A percentile compares a stretch with the other conserved stretches of the same genome.
Conservation (phyloP, 2,888 invertebrate species). For the Prenolepis imparis region DNA sequence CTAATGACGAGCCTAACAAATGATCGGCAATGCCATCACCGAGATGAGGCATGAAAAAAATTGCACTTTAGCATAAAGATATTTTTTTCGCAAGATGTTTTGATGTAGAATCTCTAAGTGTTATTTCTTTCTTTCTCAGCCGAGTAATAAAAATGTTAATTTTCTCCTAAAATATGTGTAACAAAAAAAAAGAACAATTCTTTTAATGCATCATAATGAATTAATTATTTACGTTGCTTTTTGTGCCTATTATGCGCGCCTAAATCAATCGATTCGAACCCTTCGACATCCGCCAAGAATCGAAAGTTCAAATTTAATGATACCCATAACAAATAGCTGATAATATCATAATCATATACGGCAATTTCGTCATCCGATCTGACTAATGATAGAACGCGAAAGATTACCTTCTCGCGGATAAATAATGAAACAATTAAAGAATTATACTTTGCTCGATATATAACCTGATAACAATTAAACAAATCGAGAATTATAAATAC, state of each 20-base stretch:
- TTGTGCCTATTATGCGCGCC: background rate
- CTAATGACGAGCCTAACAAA: slow-evolving; percentile 75
- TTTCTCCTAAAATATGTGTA: background rate
- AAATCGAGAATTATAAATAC: slow-evolving; percentile 8
- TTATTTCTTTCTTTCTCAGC: background rate
- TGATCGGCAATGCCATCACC: slow-evolving; percentile 73
- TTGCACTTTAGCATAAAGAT: background rate
- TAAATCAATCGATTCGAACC: slow-evolving; percentile 34
- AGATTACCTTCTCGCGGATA: slow-evolving; percentile 19
- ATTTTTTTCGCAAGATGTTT: background rate
- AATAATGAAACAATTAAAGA: slow-evolving; percentile 13
- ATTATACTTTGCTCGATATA: background rate
- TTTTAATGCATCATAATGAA: background rate
- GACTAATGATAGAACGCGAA: slow-evolving; percentile 49
- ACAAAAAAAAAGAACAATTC: background rate
- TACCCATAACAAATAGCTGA: slow-evolving; percentile 72
- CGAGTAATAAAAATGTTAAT: background rate
- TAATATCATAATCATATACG: slow-evolving; percentile 75
- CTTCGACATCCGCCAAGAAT: slow-evolving; percentile 55
- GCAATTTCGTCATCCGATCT: slow-evolving; percentile 67
- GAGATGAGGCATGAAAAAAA: slow-evolving; percentile 6
- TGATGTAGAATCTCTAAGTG: background rate
- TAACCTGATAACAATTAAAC: slow-evolving; percentile 33
- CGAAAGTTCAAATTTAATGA: slow-evolving; percentile 71
- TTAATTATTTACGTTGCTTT: background rate